A percentile compares a stretch with the other conserved stretches of the same genome.
Evolutionary conservation across 2,797 vertebrate genomes (phyloP).

Genomic region (Lepilemur septentrionalis): DNA sequence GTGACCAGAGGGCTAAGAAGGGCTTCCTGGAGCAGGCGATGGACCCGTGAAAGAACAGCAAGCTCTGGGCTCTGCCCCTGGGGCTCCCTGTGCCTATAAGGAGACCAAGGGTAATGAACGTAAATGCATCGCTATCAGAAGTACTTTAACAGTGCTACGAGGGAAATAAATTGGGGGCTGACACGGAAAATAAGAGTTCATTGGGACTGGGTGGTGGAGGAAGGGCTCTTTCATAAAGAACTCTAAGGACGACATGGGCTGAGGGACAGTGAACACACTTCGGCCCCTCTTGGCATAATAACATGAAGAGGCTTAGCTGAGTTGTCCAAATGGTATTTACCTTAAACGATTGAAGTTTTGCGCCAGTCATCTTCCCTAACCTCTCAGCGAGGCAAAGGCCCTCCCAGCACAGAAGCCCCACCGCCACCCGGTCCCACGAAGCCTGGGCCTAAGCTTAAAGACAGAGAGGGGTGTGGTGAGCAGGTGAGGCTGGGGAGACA

Average conservation of each 20-base stretch:
- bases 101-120: background rate
- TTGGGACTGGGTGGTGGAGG: background rate
- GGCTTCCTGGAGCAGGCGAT: background rate
- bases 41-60: background rate
- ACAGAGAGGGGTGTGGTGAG: background rate
- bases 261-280: background rate
- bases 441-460: background rate
- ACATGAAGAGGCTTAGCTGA: background rate
- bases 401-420: background rate
- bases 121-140: background rate
- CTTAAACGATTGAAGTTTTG: background rate
- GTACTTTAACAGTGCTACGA: background rate
- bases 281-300: background rate
- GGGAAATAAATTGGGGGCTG: background rate
- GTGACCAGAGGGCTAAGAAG: background rate
- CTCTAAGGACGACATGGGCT: background rate
- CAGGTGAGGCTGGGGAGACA: background rate
- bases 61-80: background rate
- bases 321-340: background rate
- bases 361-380: background rate
- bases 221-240: background rate
- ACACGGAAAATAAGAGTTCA: background rate
- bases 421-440: background rate
- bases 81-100: background rate
- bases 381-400: background rate